Conservation (phyloP, 2,888 invertebrate species). For the Dryocosmus kuriphilus region DNA sequence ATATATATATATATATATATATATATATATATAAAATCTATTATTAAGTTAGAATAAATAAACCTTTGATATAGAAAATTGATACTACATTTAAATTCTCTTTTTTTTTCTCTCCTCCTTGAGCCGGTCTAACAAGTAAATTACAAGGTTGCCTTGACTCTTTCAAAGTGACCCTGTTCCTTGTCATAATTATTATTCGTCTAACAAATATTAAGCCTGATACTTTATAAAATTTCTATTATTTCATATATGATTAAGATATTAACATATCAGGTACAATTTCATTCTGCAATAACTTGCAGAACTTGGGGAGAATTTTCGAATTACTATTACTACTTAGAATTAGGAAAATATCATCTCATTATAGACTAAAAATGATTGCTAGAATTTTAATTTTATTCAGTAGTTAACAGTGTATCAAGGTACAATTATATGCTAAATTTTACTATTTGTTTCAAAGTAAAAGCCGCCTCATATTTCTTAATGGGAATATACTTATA, state of each 20-base stretch:
- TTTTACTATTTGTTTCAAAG: neutral
- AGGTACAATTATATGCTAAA: neutral
- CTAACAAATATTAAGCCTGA: neutral
- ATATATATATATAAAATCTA: neutral
- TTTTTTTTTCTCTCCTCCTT: neutral
- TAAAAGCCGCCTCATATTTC: neutral
- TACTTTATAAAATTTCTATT: neutral
- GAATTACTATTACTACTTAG: neutral
- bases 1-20: no score
- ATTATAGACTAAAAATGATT: neutral
- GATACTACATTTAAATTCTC: slow-evolving; percentile 6
- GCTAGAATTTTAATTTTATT: neutral
- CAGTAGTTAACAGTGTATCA: neutral
- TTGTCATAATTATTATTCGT: slow-evolving; percentile 18
- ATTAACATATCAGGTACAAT: neutral
- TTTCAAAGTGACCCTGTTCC: neutral
- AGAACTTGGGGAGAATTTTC: neutral
- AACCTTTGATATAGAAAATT: neutral
- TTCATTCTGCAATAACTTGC: neutral
- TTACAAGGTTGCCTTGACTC: slow-evolving; percentile 18
- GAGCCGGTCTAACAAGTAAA: slow-evolving; percentile 27
- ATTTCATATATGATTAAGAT: neutral
- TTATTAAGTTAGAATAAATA: neutral
- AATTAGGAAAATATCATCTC: neutral
- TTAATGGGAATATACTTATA: neutral